Evolutionary conservation across 2,888 invertebrate species (phyloP), one percentile per base, ranked within the genome.

Genomic region (Laothoe populi): DNA sequence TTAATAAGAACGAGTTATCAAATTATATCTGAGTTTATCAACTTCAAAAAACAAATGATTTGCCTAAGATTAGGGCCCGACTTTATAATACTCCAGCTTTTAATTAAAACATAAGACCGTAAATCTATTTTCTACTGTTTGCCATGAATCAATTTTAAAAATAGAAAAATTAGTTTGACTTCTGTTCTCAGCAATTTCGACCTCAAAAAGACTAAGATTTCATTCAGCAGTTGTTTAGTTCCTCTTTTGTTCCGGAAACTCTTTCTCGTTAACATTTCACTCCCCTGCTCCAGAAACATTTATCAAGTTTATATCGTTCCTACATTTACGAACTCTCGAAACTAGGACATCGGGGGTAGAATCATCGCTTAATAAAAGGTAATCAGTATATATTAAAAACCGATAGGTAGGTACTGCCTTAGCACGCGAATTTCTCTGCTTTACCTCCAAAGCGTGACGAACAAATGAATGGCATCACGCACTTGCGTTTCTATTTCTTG

Each of bases 401-500:
- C 53, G 35, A 53, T 53, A n/a, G n/a, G n/a, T n/a, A n/a, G n/a
- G n/a, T n/a, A 53, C 31, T 53, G 31, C 59, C 16, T 45, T 59
- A 42, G 31, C 59, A 59, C 59, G 59, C 59, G 31, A 59, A 42
- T 44, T 45, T 31, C 19, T 31, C 19, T 21, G 10, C 53, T 13
- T 46, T 24, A 7, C 40, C 13, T 19, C 40, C 23, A 35, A 59
- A 24, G 62, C 62, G 62, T 62, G 62, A 58, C 58, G n/a, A 11
- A 26, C 57, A 38, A 62, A 61, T 61, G 53, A 61, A 53, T 53
- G 11, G 8, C n/a, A 31, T 49, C 60, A 61, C 60, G 60, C 60
- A 61, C 49, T 24, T 44, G 42, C 8, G 49, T 53, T 53, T 19
- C 16, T 53, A 35, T 35, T 53, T 19, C 11, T 35, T 11, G 19